A percentile compares a stretch with the other conserved stretches of the same genome.
Evolutionary conservation across 92 coral and sea anemone genomes (phyloP).

Genomic region (Virgularia gustaviana): DNA sequence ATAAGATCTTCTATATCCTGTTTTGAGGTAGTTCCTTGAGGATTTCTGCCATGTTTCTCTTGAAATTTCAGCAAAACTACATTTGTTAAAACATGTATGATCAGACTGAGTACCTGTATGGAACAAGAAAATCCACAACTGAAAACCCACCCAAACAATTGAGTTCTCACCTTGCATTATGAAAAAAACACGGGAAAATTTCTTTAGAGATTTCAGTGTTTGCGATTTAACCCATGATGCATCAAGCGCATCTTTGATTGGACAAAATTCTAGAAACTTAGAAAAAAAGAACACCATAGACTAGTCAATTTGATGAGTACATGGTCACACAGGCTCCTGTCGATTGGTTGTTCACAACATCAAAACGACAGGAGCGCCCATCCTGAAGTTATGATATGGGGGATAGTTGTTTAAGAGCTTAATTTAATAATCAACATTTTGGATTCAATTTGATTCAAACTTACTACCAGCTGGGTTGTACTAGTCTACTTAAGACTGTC

Average conservation of each 20-base stretch:
- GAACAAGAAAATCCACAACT: neutral
- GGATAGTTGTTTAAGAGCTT: too few species aligned
- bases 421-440: too few species aligned
- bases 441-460: neutral
- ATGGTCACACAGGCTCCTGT: neutral
- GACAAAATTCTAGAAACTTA: conserved; percentile 79
- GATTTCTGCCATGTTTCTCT: conserved; percentile 67
- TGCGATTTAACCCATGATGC: conserved; percentile 58
- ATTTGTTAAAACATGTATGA: neutral
- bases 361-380: too few species aligned
- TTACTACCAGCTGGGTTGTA: neutral
- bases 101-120: neutral
- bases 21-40: conserved; percentile 52
- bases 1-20: conserved; percentile 61
- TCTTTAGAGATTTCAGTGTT: conserved; percentile 63
- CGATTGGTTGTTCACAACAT: too few species aligned
- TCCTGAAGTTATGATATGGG: too few species aligned
- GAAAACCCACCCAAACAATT: neutral
- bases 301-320: neutral
- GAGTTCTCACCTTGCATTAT: conserved; percentile 68
- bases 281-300: conserved; percentile 2
- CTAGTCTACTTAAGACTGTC: too few species aligned
- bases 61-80: conserved; percentile 73
- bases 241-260: conserved; percentile 75
- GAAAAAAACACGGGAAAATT: conserved; percentile 74